Evolutionary conservation across 2,113 vertebrate species (phyloP), one percentile per base, ranked within the genome.

Genomic region (Gymnogyps californianus): DNA sequence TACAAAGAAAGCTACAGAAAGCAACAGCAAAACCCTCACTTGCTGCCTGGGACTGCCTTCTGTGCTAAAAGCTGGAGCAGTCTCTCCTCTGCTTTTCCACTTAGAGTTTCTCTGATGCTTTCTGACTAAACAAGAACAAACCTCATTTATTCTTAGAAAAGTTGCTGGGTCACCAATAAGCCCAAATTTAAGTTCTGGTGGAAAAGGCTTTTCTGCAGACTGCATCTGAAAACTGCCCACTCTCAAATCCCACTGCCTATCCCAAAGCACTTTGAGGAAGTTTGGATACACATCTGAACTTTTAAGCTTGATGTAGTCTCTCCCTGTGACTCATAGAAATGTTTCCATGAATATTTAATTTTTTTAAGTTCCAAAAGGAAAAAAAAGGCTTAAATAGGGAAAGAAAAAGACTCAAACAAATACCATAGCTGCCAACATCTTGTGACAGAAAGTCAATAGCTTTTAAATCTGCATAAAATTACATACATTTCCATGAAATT

Each of bases 381-480:
- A 89, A 93, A 88, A 90, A 95, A 89, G 8, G 74, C 95, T 96
- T 93, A 97, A 97, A 94, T 71, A 97, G 69, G 91, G 65, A 93
- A 95, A 95, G 90, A 93, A 92, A 95, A 84, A 96, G 89, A 96
- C 75, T 97, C 96, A 97, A 97, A 96, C 97, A 97, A 96, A 97
- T 96, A 97, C 89, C 95, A 93, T 97, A 94, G 96, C 96, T 97
- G 97, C 95, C 96, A 97, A 97, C 97, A 97, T 93, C 95, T 96
- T 94, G 91, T 97, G 96, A 97, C 93, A 96, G 94, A 97, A 97
- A 97, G 96, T 97, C 95, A 97, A 97, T 97, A 96, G 95, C 93
- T 96, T 97, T 96, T 95, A 94, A 93, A 96, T 97, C 85, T 96
- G 96, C 97, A 97, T 97, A 97, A 97, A 97, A 97, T 97, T 97